Conservation (phyloP, 2,113 vertebrate genomes). For the Sylvicapra grimmia region DNA sequence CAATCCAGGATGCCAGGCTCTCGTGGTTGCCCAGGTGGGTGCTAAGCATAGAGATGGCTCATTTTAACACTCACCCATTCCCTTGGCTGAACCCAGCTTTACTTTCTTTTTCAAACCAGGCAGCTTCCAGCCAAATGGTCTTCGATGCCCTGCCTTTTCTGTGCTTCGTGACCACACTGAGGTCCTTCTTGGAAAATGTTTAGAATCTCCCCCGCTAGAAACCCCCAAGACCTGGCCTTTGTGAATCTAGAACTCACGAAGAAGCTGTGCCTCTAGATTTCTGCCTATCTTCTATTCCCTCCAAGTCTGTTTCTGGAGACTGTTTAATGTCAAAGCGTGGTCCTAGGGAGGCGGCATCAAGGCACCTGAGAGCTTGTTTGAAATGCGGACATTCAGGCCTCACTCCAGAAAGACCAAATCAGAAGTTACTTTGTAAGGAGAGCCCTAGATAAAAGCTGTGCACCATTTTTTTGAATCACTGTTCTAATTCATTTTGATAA, state of each 20-base stretch:
- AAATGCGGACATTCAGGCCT: background rate
- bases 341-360: background rate
- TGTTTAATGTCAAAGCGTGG: background rate
- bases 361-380: background rate
- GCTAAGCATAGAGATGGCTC: background rate
- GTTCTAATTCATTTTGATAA: background rate
- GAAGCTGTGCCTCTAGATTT: background rate
- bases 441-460: background rate
- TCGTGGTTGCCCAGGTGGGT: background rate
- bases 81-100: background rate
- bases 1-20: background rate
- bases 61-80: constrained; percentile 29
- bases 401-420: background rate
- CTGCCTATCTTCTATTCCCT: background rate
- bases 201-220: background rate
- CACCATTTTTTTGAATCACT: background rate
- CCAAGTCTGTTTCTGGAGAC: background rate
- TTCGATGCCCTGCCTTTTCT: background rate
- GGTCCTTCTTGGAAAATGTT: background rate
- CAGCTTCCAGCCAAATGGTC: background rate
- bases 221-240: background rate
- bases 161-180: background rate
- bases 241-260: background rate
- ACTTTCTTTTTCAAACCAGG: background rate
- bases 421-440: background rate